Conservation (phyloP, 1,140 invertebrate species). For the Hesperophylax magnus region DNA sequence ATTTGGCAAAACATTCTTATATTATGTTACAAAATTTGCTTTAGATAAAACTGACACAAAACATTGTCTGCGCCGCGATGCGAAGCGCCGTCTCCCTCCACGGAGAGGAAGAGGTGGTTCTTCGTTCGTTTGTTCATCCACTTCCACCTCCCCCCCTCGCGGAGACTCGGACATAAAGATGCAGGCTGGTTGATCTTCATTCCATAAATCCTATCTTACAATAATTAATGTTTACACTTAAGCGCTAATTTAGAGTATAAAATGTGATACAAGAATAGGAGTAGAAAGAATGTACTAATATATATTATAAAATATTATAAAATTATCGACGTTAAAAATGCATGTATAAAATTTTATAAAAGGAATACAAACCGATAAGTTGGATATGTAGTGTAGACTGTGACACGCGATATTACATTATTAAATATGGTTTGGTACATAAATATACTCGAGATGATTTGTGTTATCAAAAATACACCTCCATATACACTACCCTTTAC, state of each 20-base stretch:
- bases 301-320: constrained; percentile 37
- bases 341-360: constrained; percentile 53
- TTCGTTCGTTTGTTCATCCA: too few species aligned
- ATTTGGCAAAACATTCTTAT: constrained; percentile 59
- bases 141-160: background rate
- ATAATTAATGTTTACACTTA: constrained; percentile 53
- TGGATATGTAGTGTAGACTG: constrained; percentile 57
- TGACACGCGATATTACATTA: constrained; percentile 52
- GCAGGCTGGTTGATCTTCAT: background rate
- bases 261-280: constrained; percentile 56
- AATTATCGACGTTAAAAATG: constrained; percentile 48
- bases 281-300: constrained; percentile 52
- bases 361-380: constrained; percentile 52
- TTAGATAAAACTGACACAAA: constrained; percentile 41
- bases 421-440: constrained; percentile 54
- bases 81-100: constrained; percentile 37
- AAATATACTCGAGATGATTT: constrained; percentile 53
- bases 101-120: too few species aligned
- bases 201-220: constrained; percentile 46
- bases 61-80: constrained; percentile 36
- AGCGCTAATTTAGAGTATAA: constrained; percentile 52
- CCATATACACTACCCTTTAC: constrained; percentile 52
- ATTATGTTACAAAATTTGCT: constrained; percentile 53
- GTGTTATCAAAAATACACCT: constrained; percentile 58
- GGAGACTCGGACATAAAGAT: background rate